Evolutionary conservation across 2,888 invertebrate species (phyloP), one percentile per base, ranked within the genome.

Genomic region (Pammene aurita): DNA sequence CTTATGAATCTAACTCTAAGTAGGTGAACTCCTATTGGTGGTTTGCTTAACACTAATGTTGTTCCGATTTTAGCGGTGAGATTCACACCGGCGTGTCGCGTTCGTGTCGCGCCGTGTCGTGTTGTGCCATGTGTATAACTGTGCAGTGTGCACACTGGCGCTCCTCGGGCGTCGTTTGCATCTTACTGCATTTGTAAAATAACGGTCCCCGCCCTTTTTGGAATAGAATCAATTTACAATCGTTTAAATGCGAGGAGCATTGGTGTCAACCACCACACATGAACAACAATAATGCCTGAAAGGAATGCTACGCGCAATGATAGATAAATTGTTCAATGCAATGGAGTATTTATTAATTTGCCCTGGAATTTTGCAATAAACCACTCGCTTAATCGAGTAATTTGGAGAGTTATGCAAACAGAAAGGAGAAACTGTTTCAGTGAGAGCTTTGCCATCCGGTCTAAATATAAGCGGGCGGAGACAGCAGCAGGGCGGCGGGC

Each of bases 381-480:
- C 75, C 78, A 79, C 79, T 78, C 72, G 79, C 76, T 77, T 74
- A 73, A 77, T 79, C 79, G 78, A 78, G 81, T 80, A 80, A 81
- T 83, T 83, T 75, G 78, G 82, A 82, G 76, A 80, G 79, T 84
- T 84, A 86, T 84, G 83, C 84, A 85, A 86, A 85, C 84, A 83
- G 82, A 83, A 84, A 86, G 87, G 87, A 87, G 87, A 87, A 88
- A 86, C 84, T 84, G 87, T 86, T 84, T 84, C 85, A 87, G 86
- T 85, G 81, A 85, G 85, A 86, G 83, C 85, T 84, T 80, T 75
- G 84, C 84, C 84, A 85, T 87, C 86, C 88, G 84, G 86, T 85
- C 89, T 90, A 90, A 88, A 89, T 90, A 89, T 89, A 90, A 86
- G 80, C 81, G 81, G 83, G 80, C 80, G 81, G 84, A 83, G 86